Evolutionary conservation across 2,113 vertebrate genomes (phyloP).

Genomic region (Cygnus buccinator): DNA sequence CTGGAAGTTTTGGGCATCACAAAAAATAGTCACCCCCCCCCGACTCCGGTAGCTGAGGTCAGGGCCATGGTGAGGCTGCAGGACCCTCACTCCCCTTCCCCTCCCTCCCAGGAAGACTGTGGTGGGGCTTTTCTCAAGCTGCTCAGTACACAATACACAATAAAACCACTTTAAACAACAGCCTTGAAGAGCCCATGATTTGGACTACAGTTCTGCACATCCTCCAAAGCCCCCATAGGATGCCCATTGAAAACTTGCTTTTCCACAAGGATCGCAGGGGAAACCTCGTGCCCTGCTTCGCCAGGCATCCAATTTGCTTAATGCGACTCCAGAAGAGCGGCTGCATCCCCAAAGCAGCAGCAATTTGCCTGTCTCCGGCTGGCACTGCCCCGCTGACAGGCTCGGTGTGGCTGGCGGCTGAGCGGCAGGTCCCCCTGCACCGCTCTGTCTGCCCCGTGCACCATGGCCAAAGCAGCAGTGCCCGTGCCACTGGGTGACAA

Average conservation of each 20-base stretch:
- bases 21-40: not conserved
- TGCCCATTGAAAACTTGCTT: not conserved
- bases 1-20: not conserved
- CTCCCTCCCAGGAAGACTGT: not conserved
- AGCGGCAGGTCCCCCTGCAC: not conserved
- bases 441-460: not conserved
- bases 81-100: not conserved
- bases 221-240: not conserved
- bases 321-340: accelerated
- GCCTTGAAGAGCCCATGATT: not conserved
- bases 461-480: not conserved
- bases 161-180: not conserved
- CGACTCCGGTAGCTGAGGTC: not conserved
- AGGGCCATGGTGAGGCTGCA: not conserved
- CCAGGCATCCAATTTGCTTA: not conserved
- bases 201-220: not conserved
- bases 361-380: not conserved
- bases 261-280: not conserved
- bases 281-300: not conserved
- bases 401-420: not conserved
- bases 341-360: accelerated
- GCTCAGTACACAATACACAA: not conserved
- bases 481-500: not conserved
- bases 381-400: not conserved
- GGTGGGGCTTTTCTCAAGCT: not conserved